These are phyloP conservation scores for Acleris sparsana DNA, from an alignment of 2,888 invertebrate genomes.

Conservation along the genomic window DNA sequence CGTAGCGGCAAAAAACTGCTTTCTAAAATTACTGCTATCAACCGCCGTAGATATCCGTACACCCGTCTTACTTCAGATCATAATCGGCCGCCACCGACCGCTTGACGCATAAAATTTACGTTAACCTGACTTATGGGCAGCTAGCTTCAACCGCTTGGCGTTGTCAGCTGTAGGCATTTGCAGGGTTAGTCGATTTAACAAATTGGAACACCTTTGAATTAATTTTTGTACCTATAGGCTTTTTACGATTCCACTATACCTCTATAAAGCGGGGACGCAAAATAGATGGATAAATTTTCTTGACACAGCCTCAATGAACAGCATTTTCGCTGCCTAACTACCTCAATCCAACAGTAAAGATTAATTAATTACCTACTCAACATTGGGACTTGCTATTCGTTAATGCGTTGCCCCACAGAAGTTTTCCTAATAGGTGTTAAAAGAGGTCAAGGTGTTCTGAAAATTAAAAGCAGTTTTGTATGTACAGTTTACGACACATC, in stretches of 20 bases:
- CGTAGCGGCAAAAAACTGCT: slow-evolving; percentile 74
- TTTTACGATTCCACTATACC: background rate
- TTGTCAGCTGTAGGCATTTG: slow-evolving; percentile 5
- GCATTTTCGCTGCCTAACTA: too few species aligned
- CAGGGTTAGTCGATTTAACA: slow-evolving; percentile 5
- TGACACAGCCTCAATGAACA: too few species aligned
- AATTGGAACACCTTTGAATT: background rate
- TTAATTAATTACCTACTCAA: too few species aligned
- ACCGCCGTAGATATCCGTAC: slow-evolving; percentile 55
- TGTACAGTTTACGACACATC: too few species aligned
- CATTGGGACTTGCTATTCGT: too few species aligned
- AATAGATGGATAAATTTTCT: too few species aligned
- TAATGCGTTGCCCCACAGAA: too few species aligned
- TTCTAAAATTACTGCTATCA: slow-evolving; percentile 76
- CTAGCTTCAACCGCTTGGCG: slow-evolving; percentile 20
- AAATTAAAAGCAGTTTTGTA: too few species aligned
- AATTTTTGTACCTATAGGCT: background rate
- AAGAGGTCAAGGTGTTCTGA: too few species aligned
- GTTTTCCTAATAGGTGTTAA: too few species aligned
- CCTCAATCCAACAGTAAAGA: too few species aligned
- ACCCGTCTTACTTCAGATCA: slow-evolving; percentile 69
- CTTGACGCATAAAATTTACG: slow-evolving; percentile 66
- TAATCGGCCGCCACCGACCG: slow-evolving; percentile 59
- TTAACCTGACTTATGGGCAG: slow-evolving; percentile 44
- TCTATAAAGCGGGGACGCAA: too few species aligned